A percentile compares a stretch with the other conserved stretches of the same genome.
These are phyloP conservation scores for Melanogrammus aeglefinus DNA, from an alignment of 2,797 vertebrate species.

Conservation along the genomic window DNA sequence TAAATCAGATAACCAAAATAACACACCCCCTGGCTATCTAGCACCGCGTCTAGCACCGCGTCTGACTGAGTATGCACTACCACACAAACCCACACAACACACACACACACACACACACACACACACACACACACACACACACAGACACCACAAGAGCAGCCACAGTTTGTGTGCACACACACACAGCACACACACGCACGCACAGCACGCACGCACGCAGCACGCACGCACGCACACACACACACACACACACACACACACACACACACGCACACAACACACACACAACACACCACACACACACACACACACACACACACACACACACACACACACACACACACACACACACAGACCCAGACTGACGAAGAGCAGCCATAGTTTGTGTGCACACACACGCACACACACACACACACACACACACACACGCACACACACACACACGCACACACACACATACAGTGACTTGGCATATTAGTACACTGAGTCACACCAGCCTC, in stretches of 20 bases:
- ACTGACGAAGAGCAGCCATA: background rate
- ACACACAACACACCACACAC: background rate
- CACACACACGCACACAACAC: slow-evolving; percentile 5
- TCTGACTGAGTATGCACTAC: slow-evolving; percentile 46
- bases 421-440: background rate
- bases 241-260: slow-evolving; percentile 6
- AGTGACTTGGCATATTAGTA: slow-evolving; percentile 38
- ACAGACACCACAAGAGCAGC: background rate
- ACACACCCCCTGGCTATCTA: slow-evolving; percentile 34
- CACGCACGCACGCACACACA: background rate
- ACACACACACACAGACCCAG: slow-evolving; percentile 20
- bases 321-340: background rate
- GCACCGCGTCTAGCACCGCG: slow-evolving; percentile 36
- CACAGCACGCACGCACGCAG: too few relatives aligned
- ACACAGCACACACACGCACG: slow-evolving; percentile 30
- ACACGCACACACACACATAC: slow-evolving; percentile 18
- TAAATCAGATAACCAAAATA: slow-evolving; percentile 51
- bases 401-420: background rate
- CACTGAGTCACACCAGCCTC: slow-evolving; percentile 51
- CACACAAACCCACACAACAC: slow-evolving; percentile 21
- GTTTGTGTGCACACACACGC: slow-evolving; percentile 5
- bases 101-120: background rate
- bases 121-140: slow-evolving; percentile 18
- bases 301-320: slow-evolving; percentile 16
- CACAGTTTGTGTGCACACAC: slow-evolving; percentile 9